phyloP scores from a whole-genome alignment of 2,797 vertebrate species.

The Apodemus agrarius region DNA sequence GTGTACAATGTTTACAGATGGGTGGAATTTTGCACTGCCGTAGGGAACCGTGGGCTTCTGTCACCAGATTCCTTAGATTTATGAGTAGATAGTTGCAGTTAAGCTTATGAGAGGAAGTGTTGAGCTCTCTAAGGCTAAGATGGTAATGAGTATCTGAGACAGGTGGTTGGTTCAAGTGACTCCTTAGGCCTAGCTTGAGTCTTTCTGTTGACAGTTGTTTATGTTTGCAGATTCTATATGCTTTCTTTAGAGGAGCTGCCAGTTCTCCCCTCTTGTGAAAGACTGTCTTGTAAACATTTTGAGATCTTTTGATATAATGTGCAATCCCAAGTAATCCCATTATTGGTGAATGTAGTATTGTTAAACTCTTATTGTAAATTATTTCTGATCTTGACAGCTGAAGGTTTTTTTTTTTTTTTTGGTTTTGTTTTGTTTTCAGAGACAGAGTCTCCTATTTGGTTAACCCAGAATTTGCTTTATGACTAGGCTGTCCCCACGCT shows the following conservation, averaged over 20 bases:
- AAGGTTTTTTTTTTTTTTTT: neutral
- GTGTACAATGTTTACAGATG: constrained; percentile 62
- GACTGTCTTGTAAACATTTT: neutral
- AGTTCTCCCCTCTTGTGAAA: neutral
- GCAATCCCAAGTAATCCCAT: constrained; percentile 13
- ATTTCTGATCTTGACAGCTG: neutral
- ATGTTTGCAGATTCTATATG: neutral
- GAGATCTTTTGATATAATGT: constrained; percentile 28
- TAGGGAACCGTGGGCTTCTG: neutral
- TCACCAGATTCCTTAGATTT: constrained; percentile 26
- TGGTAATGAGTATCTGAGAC: constrained; percentile 15
- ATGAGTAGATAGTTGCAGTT: constrained; percentile 2
- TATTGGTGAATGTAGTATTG: neutral
- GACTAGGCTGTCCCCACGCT: neutral
- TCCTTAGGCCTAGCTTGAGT: neutral
- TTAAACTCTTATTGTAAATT: constrained; percentile 2
- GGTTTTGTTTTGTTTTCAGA: neutral
- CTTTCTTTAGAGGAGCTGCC: constrained; percentile 13
- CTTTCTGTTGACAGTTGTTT: constrained; percentile 8
- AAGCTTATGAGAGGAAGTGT: neutral
- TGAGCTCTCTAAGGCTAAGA: neutral
- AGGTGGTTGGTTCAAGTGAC: neutral
- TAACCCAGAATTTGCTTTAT: neutral
- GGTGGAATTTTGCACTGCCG: constrained; percentile 57
- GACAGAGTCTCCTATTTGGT: neutral